Evolutionary conservation across 2,888 invertebrate species (phyloP), one percentile per base, ranked within the genome.

Genomic region (Metellina segmentata): DNA sequence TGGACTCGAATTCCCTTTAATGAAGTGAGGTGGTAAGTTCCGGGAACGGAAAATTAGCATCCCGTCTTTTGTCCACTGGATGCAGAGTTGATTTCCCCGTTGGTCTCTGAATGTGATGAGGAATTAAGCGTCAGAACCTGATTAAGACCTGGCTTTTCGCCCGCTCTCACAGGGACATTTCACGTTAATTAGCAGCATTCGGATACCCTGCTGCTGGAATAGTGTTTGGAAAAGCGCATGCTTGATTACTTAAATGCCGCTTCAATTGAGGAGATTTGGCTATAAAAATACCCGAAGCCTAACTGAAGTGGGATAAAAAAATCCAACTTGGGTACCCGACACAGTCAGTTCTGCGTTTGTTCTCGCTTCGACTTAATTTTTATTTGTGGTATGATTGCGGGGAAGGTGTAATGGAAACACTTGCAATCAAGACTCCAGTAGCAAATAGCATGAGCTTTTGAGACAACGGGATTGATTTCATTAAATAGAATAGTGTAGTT

Each of bases 11-110:
- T 79, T 87, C 87, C 71, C 83, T 69, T 69, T 91, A 91, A 91
- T 91, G 91, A 91, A 91, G 87, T 83, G 91, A 78, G 87, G 91
- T 91, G 87, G 87, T 91, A 86, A 91, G 86, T 91, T 91, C 90
- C 34, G 81, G 90, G 86, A 91, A 90, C 86, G 82, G 78, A 87
- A 91, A 91, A 91, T 91, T 91, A 91, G 91, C 91, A 81, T 91
- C 90, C 77, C 86, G 53, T 81, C 91, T 91, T 91, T 91, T 91
- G 87, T 91, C 91, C 87, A 85, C 61, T 85, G 90, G 79, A 78
- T 85, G 79, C 79, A 48, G 83, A 82, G 91, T 88, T 91, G 91
- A 91, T 91, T 91, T 91, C 91, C 91, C 91, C 83, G 71, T 86
- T 91, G 90, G 90, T 86, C 77, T 77, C 87, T 83, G 86, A 91